Percentiles rank a stretch among this genome's conserved stretches.
Evolutionary conservation across 2,113 vertebrate genomes (phyloP).

Genomic region (Argyrosomus japonicus): DNA sequence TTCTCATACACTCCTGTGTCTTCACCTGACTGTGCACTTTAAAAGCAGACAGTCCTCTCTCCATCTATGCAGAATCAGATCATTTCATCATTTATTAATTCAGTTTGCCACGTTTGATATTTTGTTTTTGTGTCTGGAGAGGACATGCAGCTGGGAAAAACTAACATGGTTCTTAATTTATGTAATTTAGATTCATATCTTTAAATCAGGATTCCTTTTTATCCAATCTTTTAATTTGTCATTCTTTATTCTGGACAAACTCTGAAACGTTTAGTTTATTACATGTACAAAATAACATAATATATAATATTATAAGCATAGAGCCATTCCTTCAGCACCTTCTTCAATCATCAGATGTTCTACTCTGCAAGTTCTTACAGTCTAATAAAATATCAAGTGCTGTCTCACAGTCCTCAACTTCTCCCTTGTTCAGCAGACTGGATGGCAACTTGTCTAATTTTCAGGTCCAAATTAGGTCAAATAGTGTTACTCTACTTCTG

Average conservation of each 20-base stretch:
- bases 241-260: background rate
- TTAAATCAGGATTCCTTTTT: background rate
- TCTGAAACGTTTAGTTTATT: background rate
- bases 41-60: background rate
- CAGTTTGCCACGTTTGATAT: background rate
- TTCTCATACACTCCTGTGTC: background rate
- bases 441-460: too few species aligned
- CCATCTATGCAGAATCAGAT: background rate
- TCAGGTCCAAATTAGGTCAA: too few species aligned
- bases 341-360: background rate
- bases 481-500: too few species aligned
- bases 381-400: too few species aligned
- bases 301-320: too few species aligned
- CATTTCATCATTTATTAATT: background rate
- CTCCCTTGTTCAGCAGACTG: too few species aligned
- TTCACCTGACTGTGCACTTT: background rate
- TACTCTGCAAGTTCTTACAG: background rate
- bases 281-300: background rate
- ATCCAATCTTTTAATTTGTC: background rate
- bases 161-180: background rate
- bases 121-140: background rate
- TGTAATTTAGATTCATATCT: too few species aligned
- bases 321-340: background rate
- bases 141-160: background rate
- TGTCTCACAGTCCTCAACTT: too few species aligned